Evolutionary conservation across 2,797 vertebrate genomes (phyloP).

Genomic region (Myiothlypis coronata): DNA sequence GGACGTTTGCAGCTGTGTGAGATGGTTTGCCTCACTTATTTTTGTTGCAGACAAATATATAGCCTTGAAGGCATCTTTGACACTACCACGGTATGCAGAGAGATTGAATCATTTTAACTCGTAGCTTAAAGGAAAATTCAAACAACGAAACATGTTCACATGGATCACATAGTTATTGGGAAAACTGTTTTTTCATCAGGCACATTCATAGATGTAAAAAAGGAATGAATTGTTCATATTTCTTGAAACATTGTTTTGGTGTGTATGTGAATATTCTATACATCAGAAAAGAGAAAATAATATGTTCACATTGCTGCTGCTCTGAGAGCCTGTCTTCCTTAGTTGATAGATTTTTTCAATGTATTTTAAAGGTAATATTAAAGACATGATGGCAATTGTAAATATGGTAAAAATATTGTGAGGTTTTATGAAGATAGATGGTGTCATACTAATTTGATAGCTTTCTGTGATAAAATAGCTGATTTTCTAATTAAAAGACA

Average conservation of each 20-base stretch:
- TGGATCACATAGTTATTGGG: not conserved
- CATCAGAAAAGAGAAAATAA: not conserved
- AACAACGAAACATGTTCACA: not conserved
- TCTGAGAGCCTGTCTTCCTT: not conserved
- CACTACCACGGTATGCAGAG: not conserved
- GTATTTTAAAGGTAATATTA: not conserved
- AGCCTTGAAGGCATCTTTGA: not conserved
- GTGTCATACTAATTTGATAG: not conserved
- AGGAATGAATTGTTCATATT: not conserved
- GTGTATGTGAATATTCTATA: not conserved
- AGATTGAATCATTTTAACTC: not conserved
- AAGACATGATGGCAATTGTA: not conserved
- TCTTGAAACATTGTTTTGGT: not conserved
- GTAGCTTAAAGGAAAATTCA: not conserved
- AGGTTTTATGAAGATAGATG: not conserved
- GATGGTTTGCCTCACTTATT: not conserved
- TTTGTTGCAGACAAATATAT: not conserved
- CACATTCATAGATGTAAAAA: not conserved
- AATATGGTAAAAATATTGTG: not conserved
- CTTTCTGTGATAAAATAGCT: not conserved
- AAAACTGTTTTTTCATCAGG: not conserved
- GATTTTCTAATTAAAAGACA: slow-evolving; percentile 10
- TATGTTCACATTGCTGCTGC: not conserved
- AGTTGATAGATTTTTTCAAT: not conserved
- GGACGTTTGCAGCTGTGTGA: not conserved